Evolutionary conservation across 2,797 vertebrate genomes (phyloP), one percentile per base, ranked within the genome.

Genomic region (Miichthys miiuy): DNA sequence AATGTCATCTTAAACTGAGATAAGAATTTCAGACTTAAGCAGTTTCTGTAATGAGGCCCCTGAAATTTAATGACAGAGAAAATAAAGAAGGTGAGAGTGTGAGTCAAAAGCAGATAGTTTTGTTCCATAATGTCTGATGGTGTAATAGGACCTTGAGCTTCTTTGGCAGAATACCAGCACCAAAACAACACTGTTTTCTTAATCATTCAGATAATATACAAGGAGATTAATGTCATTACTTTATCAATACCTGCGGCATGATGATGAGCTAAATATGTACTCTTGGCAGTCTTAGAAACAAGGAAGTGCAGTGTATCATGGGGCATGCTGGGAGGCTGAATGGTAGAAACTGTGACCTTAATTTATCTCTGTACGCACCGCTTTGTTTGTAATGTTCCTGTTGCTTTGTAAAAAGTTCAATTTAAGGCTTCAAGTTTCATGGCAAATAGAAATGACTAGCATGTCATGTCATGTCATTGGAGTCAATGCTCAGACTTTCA

Each of bases 291-390:
- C 61, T 3, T 0, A 9, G 38, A 60, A 55, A 21, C 8, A 69
- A 77, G 71, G 10, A 50, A 8, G 21, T 17, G 70, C 38, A 71
- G 6, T 80, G 78, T 55, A 77, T 67, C 30, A 48, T 69, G 65
- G 67, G 68, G 60, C 3, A 42, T 42, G 16, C 56, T n/a, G 66
- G 18, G 12, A 77, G 56, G 23, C 21, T 11, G 30, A 56, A 23
- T 13, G 30, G 47, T 10, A 23, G 16, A 5, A 72, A 61, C 38
- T 63, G 14, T 21, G 17, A 21, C 18, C 12, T 68, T 57, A 16
- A 55, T 55, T 77, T 30, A 42, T n/a, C 58, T 25, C 44, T 61
- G 51, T 13, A 12, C 13, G 18, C 3, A 48, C 65, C 16, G 50
- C 23, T 63, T 67, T 50, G 18, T n/a, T 76, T 13, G 12, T 11